phyloP scores from a whole-genome alignment of 2,797 vertebrate species.

The Syngnathus rostellatus region DNA sequence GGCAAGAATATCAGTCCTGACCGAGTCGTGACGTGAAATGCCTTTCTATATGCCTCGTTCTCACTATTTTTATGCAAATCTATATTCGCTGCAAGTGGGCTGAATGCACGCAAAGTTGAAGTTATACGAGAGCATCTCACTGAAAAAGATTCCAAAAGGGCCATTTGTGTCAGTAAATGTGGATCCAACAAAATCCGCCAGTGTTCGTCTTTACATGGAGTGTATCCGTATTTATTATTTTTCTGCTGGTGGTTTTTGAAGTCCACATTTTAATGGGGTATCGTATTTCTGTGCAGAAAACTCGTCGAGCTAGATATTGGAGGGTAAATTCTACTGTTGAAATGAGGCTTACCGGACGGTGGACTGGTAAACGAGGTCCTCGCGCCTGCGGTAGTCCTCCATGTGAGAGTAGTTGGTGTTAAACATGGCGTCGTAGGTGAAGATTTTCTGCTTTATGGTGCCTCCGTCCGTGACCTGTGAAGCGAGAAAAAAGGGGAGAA shows the following conservation, averaged over 20 bases:
- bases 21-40: not conserved
- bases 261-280: not conserved
- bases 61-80: not conserved
- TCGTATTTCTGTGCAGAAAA: not conserved
- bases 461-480: constrained; percentile 91
- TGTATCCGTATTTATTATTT: too few species aligned
- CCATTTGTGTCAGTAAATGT: not conserved
- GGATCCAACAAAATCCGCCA: too few species aligned
- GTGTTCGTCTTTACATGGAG: too few species aligned
- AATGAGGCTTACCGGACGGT: constrained; percentile 83
- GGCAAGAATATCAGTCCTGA: not conserved
- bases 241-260: too few species aligned
- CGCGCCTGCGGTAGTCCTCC: constrained; percentile 89
- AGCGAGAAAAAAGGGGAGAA: constrained; percentile 20
- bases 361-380: constrained; percentile 94
- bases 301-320: not conserved
- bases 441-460: constrained; percentile 97
- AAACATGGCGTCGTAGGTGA: constrained; percentile 98
- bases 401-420: constrained; percentile 98
- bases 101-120: not conserved
- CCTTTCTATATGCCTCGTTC: not conserved
- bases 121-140: not conserved
- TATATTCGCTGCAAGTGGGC: too few species aligned
- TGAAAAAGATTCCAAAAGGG: not conserved
- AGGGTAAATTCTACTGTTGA: not conserved